A percentile compares a stretch with the other conserved stretches of the same genome.
Conservation (phyloP, 2,797 vertebrate genomes). For the Stomatorhinus walkeri region DNA sequence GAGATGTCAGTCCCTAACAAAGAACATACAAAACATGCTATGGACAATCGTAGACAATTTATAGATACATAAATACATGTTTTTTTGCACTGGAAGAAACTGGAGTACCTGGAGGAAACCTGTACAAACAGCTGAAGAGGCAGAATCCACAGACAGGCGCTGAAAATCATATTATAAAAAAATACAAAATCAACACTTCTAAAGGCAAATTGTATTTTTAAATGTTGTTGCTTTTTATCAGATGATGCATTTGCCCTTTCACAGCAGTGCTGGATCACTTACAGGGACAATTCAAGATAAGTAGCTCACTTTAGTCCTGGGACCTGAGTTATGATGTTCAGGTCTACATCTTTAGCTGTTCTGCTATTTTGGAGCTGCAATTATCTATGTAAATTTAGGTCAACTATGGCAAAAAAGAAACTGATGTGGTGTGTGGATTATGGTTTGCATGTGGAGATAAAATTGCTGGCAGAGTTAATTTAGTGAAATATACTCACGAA, state of each 20-base stretch:
- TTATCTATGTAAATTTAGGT: not conserved
- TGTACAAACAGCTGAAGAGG: not conserved
- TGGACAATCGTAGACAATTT: not conserved
- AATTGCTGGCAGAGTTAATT: not conserved
- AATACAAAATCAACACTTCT: not conserved
- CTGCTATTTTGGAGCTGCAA: not conserved
- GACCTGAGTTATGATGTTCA: not conserved
- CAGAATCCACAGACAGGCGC: not conserved
- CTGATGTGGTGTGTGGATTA: not conserved
- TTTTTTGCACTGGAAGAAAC: not conserved
- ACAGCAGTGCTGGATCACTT: not conserved
- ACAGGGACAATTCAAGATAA: slow-evolving; percentile 1
- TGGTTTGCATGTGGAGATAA: not conserved
- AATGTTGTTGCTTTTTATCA: not conserved
- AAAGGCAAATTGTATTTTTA: not conserved
- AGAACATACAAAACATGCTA: not conserved
- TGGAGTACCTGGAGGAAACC: not conserved
- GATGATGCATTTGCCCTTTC: not conserved
- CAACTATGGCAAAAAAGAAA: not conserved
- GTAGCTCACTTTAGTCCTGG: not conserved
- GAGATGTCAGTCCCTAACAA: not conserved
- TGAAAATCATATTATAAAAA: not conserved
- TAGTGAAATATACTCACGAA: not conserved
- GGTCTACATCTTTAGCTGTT: not conserved
- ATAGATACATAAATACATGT: not conserved